Evolutionary conservation across 2,888 invertebrate species (phyloP).

Genomic region (Melinaea menophilus): DNA sequence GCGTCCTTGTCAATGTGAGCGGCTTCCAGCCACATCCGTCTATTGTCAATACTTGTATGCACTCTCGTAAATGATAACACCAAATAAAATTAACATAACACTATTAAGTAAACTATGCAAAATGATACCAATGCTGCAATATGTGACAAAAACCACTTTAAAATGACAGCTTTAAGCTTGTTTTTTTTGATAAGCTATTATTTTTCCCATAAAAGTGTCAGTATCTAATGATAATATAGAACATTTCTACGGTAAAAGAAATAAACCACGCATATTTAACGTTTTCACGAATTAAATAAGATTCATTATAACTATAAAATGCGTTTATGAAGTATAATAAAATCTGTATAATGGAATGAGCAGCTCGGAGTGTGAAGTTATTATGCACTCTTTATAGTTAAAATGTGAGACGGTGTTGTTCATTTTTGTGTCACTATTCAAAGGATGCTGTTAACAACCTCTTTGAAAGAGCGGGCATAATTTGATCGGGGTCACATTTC

Average conservation of each 20-base stretch:
- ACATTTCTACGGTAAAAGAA: conserved; percentile 16
- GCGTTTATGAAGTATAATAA: conserved; percentile 63
- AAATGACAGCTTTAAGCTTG: too few relatives aligned
- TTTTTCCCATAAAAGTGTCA: conserved; percentile 14
- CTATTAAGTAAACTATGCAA: conserved; percentile 7
- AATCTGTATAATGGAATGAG: conserved; percentile 60
- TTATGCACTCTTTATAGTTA: conserved; percentile 64
- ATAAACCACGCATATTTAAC: conserved; percentile 42
- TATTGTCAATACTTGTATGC: conserved; percentile 75
- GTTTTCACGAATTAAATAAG: conserved; percentile 56
- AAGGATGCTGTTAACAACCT: conserved; percentile 76
- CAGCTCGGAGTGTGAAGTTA: conserved; percentile 68
- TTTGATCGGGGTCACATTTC: conserved; percentile 75
- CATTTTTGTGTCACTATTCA: conserved; percentile 72
- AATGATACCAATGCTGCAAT: neutral
- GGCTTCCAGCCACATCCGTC: conserved; percentile 77
- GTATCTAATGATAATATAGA: conserved; percentile 17
- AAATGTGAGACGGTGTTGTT: conserved; percentile 71
- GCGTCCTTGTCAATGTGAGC: conserved; percentile 78
- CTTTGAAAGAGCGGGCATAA: conserved; percentile 74
- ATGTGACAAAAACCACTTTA: neutral
- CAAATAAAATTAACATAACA: conserved; percentile 53
- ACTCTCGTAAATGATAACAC: conserved; percentile 65
- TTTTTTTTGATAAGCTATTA: conserved; percentile 1
- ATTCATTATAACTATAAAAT: conserved; percentile 47